Evolutionary conservation across 2,888 invertebrate genomes (phyloP), one percentile per base, ranked within the genome.

Genomic region (Lymantria monacha): DNA sequence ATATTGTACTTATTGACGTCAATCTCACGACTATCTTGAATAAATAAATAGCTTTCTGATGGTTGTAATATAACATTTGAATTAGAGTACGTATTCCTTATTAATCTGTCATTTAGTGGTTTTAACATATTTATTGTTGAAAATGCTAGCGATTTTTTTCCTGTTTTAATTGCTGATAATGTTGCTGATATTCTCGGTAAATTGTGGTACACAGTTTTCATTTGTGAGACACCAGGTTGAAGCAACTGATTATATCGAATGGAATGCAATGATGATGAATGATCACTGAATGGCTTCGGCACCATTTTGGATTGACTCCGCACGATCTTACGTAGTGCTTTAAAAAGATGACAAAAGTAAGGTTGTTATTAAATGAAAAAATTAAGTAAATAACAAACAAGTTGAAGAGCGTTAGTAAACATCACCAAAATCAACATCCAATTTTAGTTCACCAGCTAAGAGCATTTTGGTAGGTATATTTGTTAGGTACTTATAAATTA

Each of bases 301-400:
- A 88, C 80, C 89, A 90, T 90, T 77, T 88, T 89, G 2, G 85
- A 82, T 55, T 87, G 85, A 52, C 82, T 80, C 11, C 89, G 76
- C 8, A 90, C 86, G 46, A 90, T 88, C 68, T 88, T 90, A 10
- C 89, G 79, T 37, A 89, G 70, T 10, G 88, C 89, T 89, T 74
- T 38, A 79, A 84, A n/a, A 14, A 8, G 9, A 13, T 30, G 30
- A 10, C 7, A 13, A 44, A 14, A 9, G 2, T n/a, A 38, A 38
- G 3, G n/a, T 3, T 10, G 7, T 38, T 2, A 12, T 38, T 38
- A 1, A 38, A n/a, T 1, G 11, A 3, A 38, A 38, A n/a, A 12
- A 36, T 36, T n/a, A n/a, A 9, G 36, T 11, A 36, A n/a, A 42
- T 14, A 22, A 15, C 11, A 46, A 30, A 40, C n/a, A 40, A n/a